Evolutionary conservation across 2,797 vertebrate genomes (phyloP).

Genomic region (Phataginus tetradactyla): DNA sequence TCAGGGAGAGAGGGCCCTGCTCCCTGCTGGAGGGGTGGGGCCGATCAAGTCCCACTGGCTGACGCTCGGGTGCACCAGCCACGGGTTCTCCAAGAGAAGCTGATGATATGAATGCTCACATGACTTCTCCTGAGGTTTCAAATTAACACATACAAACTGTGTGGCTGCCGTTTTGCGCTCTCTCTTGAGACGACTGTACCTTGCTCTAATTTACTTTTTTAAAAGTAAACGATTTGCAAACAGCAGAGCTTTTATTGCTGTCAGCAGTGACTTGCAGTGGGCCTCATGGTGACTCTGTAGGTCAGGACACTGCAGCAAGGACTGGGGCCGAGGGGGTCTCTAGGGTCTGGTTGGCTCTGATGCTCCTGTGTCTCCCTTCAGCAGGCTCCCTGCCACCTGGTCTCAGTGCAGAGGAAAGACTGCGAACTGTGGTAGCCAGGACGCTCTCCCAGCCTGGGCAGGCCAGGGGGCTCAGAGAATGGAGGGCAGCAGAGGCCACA

Average conservation of each 20-base stretch:
- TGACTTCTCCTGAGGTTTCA: background rate
- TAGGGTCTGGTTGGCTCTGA: background rate
- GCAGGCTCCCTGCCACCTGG: background rate
- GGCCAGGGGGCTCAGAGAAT: background rate
- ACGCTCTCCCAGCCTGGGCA: background rate
- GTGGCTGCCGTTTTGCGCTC: background rate
- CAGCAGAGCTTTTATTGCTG: background rate
- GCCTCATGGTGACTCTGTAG: background rate
- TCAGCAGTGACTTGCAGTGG: background rate
- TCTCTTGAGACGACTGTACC: background rate
- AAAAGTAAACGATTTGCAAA: background rate
- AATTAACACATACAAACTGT: background rate
- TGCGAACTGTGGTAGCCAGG: fast-evolving
- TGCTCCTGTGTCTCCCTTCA: background rate
- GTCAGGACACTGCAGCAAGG: too few species aligned
- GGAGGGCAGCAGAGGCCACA: background rate
- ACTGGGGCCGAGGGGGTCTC: background rate
- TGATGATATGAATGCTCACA: background rate
- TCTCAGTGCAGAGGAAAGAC: background rate
- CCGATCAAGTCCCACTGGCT: background rate
- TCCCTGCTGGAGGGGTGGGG: background rate
- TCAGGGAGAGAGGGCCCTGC: background rate
- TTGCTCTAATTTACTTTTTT: background rate
- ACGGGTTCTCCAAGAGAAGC: background rate
- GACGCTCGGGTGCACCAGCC: background rate